Base-by-base conservation (phyloP, 92 coral and sea anemone species). In the Paramuricea clavata region DNA sequence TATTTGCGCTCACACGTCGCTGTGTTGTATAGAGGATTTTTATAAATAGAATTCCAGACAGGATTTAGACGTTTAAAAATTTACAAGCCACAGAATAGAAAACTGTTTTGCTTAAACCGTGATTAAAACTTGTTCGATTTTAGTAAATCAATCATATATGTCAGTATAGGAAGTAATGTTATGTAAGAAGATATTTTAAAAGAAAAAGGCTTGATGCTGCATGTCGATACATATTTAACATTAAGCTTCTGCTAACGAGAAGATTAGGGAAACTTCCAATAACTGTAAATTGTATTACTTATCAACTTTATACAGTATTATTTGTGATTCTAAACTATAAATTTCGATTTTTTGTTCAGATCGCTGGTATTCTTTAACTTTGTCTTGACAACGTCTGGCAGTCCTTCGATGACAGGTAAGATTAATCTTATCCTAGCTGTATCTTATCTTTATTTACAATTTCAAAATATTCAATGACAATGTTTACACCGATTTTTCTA, bases 401-500 rank as follows among this genome's bases (percentile, higher is more conserved):
- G 81, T 74, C 60, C 19, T 44, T 13, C 81, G 81, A 74, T 74
- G 81, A 74, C 81, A 74, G 81, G 81, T 74, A 30, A 25, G 81
- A 74, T 27, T 27, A 74, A 19, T 44, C 36, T 74, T 65, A 65
- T 65, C 72, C n/a, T n/a, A n/a, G n/a, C 1, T 9, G 72, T 65
- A 28, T 65, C 72, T 25, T 65, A 65, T 65, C 35, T 65, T 11
- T 65, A 39, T 65, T 65, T 65, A 65, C 36, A 65, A 31, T 13
- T 65, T 65, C 72, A 65, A 65, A 16, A 65, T 15, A 27, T 65
- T 15, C 17, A 31, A 65, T 65, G 72, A 4, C 28, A 65, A 28
- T 28, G n/a, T 27, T 0, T 13, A 25, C 12, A 12, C n/a, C 41
- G 9, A 21, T 65, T 4, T 17, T 2, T 10, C 10, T 47, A 15